Evolutionary conservation across 2,888 invertebrate species (phyloP), one percentile per base, ranked within the genome.

Genomic region (Erebia palarica): DNA sequence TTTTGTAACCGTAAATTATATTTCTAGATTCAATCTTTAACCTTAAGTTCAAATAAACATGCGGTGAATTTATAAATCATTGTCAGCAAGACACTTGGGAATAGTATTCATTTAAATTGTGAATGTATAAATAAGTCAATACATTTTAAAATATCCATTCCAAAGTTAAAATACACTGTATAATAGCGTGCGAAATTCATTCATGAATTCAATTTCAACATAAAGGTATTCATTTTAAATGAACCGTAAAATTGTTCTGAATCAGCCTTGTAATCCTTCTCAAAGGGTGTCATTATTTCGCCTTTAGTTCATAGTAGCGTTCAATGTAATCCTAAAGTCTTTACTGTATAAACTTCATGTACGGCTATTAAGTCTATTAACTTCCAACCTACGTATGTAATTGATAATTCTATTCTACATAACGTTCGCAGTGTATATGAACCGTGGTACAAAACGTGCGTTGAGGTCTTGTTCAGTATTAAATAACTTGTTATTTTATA

Each of bases 391-490:
- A 73, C 61, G 65, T 68, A 73, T 57, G 65, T 70, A 65, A 73
- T 61, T 68, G 57, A 70, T 70, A 70, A 70, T 55, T 55, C 55
- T 70, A 73, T 55, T 55, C 55, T 70, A 73, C 65, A 68, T 69
- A 70, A 14, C 51, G 60, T 65, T 65, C 18, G 60, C 49, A 42
- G 57, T 58, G 42, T 61, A 70, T 36, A 36, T 36, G 53, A 42
- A 21, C 47, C 61, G 63, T 63, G 18, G 11, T 65, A 47, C 57
- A 69, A 49, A 47, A 66, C 57, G 66, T 58, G 66, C 57, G n/a
- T 27, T 63, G 58, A 72, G 69, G 51, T 72, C 72, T 69, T 47
- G 57, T 58, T 64, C 63, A 59, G 70, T 66, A 67, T 70, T 70
- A 72, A 67, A 69, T 67, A 67, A 70, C 70, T 63, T 49, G 49